These are phyloP conservation scores for Antennarius maculatus DNA, from an alignment of 2,797 vertebrate genomes.

Conservation along the genomic window DNA sequence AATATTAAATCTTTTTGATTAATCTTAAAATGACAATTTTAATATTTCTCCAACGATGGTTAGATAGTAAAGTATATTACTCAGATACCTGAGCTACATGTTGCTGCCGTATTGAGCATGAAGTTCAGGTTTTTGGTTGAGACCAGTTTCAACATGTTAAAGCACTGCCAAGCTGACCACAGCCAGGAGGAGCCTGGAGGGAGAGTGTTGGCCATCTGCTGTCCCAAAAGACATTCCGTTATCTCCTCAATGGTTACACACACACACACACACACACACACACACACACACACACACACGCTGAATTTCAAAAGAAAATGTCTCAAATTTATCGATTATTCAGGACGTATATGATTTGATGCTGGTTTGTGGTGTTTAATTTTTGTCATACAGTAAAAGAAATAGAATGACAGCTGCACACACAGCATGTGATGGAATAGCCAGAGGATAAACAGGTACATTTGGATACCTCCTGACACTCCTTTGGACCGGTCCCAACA, in stretches of 20 bases:
- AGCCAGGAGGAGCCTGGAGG: constrained; percentile 44
- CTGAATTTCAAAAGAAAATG: no score
- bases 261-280: constrained; percentile 8
- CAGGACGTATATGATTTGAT: constrained; percentile 5
- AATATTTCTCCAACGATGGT: background rate
- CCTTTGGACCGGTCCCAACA: constrained; percentile 9
- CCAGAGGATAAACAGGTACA: constrained; percentile 33
- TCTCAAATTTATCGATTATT: constrained; percentile 3
- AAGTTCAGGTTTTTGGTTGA: constrained; percentile 4
- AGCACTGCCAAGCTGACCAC: constrained; percentile 40
- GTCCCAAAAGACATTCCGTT: constrained; percentile 29
- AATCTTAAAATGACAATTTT: constrained; percentile 4
- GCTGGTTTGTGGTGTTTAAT: background rate
- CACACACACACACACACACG: constrained; percentile 20
- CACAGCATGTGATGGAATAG: constrained; percentile 21
- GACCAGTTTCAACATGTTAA: constrained; percentile 32
- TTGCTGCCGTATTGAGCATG: constrained; percentile 11
- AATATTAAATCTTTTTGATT: constrained; percentile 6
- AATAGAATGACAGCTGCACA: background rate
- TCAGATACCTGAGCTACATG: background rate
- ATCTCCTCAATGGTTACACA: constrained; percentile 35
- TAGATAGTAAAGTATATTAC: background rate
- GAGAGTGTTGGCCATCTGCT: constrained; percentile 61
- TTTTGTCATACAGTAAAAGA: background rate
- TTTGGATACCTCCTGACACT: constrained; percentile 26